Percentiles rank a stretch among this genome's conserved stretches.
phyloP scores from a whole-genome alignment of 2,888 invertebrate species.

The Drosophila demipolita region DNA sequence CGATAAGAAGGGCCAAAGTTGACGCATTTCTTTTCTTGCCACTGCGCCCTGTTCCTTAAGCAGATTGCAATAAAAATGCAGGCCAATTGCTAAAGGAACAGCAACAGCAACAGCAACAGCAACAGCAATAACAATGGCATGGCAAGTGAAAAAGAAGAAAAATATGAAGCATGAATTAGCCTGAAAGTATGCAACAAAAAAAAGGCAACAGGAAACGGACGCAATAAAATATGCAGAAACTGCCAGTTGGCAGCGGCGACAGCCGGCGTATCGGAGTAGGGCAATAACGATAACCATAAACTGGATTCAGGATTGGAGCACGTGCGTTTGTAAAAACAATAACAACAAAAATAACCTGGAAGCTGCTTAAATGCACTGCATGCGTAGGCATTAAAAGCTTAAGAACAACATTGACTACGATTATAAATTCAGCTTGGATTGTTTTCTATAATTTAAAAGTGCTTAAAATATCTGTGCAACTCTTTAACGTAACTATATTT shows the following conservation, averaged over 20 bases:
- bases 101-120: constrained; percentile 49
- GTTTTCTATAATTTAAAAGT: background rate
- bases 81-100: constrained; percentile 24
- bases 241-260: constrained; percentile 46
- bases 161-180: constrained; percentile 71
- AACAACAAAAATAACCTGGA: background rate
- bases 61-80: constrained; percentile 42
- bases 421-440: background rate
- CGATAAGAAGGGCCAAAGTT: constrained; percentile 55
- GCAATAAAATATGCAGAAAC: constrained; percentile 72
- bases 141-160: constrained; percentile 21
- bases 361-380: constrained; percentile 17
- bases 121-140: constrained; percentile 50
- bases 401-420: background rate
- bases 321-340: constrained; percentile 3
- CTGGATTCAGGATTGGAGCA: constrained; percentile 11
- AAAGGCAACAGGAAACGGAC: constrained; percentile 72
- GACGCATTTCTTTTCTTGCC: constrained; percentile 15
- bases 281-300: constrained; percentile 39
- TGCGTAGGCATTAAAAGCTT: constrained; percentile 17
- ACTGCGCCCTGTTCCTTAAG: constrained; percentile 25
- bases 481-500: too few species aligned
- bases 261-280: constrained; percentile 25
- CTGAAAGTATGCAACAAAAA: constrained; percentile 63
- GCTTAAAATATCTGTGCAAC: background rate